Evolutionary conservation across 2,888 invertebrate species (phyloP).

Genomic region (Seira ritae): DNA sequence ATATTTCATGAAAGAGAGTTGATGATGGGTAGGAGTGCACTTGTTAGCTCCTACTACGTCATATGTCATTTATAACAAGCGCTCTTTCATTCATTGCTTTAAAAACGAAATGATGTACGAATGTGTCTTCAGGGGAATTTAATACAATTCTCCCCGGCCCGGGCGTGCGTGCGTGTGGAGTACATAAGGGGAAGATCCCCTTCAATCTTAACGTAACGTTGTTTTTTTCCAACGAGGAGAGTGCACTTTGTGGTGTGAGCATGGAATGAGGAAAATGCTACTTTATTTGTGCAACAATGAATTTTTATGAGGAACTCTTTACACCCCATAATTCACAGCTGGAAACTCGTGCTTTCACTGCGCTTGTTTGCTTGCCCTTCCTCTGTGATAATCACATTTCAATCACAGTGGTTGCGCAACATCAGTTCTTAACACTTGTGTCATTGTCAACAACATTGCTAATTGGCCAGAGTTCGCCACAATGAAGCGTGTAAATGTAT

Average conservation of each 20-base stretch:
- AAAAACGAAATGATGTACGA: neutral
- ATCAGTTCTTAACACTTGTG: neutral
- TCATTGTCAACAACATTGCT: neutral
- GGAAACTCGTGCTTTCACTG: conserved; percentile 3
- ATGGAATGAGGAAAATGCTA: neutral
- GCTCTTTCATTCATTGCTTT: neutral
- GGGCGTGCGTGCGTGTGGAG: neutral
- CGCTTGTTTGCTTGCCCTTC: neutral
- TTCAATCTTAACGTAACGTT: neutral
- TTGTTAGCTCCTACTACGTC: conserved; percentile 2
- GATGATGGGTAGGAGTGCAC: conserved; percentile 15
- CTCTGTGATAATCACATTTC: neutral
- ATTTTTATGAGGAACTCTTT: neutral
- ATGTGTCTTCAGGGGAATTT: neutral
- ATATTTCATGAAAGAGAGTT: conserved; percentile 5
- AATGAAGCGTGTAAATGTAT: no score
- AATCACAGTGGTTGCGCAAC: neutral
- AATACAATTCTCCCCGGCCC: neutral
- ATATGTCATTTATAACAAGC: neutral
- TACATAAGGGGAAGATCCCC: neutral
- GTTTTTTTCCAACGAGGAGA: neutral
- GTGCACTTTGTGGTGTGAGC: conserved; percentile 2
- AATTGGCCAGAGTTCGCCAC: neutral
- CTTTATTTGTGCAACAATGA: neutral
- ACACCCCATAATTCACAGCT: conserved; percentile 10